Base-by-base conservation (phyloP, 2,888 invertebrate genomes). In the Drosophila tanythrix region DNA sequence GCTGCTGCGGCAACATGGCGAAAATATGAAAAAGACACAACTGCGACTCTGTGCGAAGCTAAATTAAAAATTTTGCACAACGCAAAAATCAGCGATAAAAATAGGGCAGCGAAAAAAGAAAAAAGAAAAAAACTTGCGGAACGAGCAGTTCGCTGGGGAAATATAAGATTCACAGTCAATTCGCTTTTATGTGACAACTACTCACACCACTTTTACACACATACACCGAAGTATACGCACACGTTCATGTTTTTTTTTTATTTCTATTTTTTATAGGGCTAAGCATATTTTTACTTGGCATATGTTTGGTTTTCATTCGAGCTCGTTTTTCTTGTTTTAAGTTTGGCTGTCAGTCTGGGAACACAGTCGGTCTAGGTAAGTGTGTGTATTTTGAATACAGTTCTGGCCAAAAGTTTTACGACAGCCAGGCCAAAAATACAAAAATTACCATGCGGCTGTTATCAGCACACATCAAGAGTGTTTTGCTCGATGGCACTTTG, bases 101-200 rank as follows among this genome's bases (percentile, higher is more conserved):
- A 71, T 38, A 62, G 52, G 48, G 56, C 27, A 40, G 48, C 21
- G 56, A 33, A n/a, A 46, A n/a, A 36, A 38, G 5, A 8, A 25
- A 18, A 2, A 46, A 25, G 2, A 50, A 58, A 35, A 7, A n/a
- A 56, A 25, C 46, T 68, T n/a, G 52, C 46, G 2, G 31, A 10
- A n/a, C n/a, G 57, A 31, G 43, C 57, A 31, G 57, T 55, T 59
- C 81, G 67, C 81, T 56, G 63, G 82, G 79, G 74, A 78, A 76
- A 78, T 80, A 80, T 80, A 70, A 85, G 83, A 83, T 86, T 86
- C 80, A 79, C 88, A 88, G 89, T 88, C 89, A 87, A 87, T 87
- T 89, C 78, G 76, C 85, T 81, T 89, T 89, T 81, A 89, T 85
- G 79, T 73, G 79, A 70, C 60, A 68, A 76, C 70, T 65, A 60